phyloP scores from a whole-genome alignment of 2,888 invertebrate genomes.

The Cactoblastis cactorum region DNA sequence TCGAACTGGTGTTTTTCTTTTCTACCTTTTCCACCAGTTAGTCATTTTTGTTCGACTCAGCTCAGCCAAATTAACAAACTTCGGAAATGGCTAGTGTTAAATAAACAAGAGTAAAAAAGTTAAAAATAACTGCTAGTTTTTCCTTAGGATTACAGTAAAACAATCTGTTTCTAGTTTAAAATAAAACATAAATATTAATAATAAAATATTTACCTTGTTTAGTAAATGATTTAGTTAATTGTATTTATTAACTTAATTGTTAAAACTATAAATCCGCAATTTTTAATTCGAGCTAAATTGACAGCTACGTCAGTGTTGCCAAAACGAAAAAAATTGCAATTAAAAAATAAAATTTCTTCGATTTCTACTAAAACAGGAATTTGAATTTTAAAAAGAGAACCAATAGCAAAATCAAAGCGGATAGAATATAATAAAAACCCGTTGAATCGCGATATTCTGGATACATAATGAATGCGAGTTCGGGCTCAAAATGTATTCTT shows the following conservation, averaged over 20 bases:
- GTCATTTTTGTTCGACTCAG: not conserved
- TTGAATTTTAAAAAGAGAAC: slow-evolving; percentile 1
- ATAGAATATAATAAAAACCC: slow-evolving; percentile 25
- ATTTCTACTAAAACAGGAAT: not conserved
- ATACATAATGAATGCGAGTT: slow-evolving; percentile 42
- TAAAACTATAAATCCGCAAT: too few relatives aligned
- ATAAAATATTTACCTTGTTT: too few relatives aligned
- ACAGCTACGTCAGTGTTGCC: too few relatives aligned
- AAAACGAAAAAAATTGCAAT: too few relatives aligned
- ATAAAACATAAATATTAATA: too few relatives aligned
- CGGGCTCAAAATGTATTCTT: slow-evolving; percentile 54
- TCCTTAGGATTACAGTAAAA: too few relatives aligned
- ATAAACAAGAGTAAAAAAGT: too few relatives aligned
- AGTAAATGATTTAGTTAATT: too few relatives aligned
- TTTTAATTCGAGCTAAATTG: too few relatives aligned
- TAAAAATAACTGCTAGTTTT: too few relatives aligned
- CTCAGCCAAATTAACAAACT: not conserved
- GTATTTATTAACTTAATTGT: too few relatives aligned
- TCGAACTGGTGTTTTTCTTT: not conserved
- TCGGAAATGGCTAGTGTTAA: not conserved
- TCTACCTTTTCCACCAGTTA: not conserved
- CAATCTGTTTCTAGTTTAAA: too few relatives aligned
- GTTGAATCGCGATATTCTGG: slow-evolving; percentile 18
- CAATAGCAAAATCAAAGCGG: not conserved
- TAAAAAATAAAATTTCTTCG: not conserved